phyloP scores from a whole-genome alignment of 2,113 vertebrate genomes.

The Panthera tigris region DNA sequence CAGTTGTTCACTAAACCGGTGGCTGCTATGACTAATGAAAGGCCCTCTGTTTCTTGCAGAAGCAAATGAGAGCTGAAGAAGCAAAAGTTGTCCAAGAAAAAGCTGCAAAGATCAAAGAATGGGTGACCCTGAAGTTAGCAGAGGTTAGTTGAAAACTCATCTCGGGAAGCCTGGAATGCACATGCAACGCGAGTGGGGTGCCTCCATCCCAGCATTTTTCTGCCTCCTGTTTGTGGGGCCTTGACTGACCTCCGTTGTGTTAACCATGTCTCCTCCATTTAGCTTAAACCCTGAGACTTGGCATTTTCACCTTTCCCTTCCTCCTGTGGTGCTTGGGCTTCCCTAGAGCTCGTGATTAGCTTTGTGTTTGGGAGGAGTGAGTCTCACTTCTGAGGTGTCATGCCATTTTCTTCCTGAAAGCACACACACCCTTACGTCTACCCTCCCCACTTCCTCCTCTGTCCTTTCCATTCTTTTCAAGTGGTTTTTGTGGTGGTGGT shows the following conservation, averaged over 20 bases:
- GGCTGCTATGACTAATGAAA: background rate
- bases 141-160: slow-evolving; percentile 86
- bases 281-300: background rate
- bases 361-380: background rate
- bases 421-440: background rate
- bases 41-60: slow-evolving; percentile 83
- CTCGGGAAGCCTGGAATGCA: background rate
- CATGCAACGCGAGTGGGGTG: fast-evolving
- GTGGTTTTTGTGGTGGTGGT: background rate
- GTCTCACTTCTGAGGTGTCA: background rate
- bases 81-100: slow-evolving; percentile 95
- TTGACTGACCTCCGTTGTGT: background rate
- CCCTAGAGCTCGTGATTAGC: background rate
- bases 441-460: background rate
- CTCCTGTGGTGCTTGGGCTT: background rate
- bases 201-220: background rate
- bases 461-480: background rate
- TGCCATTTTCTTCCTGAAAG: background rate
- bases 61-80: slow-evolving; percentile 93
- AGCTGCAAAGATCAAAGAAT: slow-evolving; percentile 97
- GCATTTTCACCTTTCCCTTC: background rate
- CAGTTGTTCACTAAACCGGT: background rate
- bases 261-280: background rate
- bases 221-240: background rate
- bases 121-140: slow-evolving; percentile 94